Conservation (phyloP, 2,797 vertebrate species). For the Coccyzus lansbergi region DNA sequence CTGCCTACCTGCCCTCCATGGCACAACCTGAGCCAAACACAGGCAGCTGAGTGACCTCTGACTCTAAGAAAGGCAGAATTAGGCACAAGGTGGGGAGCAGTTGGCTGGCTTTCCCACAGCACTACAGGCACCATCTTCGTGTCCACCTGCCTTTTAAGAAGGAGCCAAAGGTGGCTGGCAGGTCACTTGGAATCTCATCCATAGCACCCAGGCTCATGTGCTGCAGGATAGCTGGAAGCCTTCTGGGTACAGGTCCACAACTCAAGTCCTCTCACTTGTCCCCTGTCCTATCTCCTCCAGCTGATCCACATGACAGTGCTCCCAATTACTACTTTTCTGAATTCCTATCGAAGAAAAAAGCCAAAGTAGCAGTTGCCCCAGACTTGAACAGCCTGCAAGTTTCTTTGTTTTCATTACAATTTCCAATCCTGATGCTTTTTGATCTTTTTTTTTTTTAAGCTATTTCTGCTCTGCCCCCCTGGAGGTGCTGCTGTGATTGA, state of each 20-base stretch:
- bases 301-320: neutral
- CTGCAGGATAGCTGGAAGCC: neutral
- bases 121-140: accelerated
- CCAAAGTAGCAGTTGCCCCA: conserved; percentile 47
- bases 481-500: conserved; percentile 87
- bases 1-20: neutral
- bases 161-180: neutral
- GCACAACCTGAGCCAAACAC: neutral
- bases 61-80: neutral
- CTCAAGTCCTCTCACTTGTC: accelerated
- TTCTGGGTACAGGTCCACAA: neutral
- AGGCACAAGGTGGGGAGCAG: neutral
- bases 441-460: conserved; percentile 64
- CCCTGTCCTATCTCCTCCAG: neutral
- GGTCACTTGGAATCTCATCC: neutral
- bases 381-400: conserved; percentile 51
- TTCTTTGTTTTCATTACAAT: conserved; percentile 82
- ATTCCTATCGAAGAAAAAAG: neutral
- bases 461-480: conserved; percentile 77
- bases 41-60: neutral
- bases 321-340: neutral
- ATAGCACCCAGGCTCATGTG: accelerated
- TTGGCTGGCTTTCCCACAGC: neutral
- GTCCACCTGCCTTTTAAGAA: neutral
- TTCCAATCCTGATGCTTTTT: conserved; percentile 76